A percentile compares a stretch with the other conserved stretches of the same genome.
phyloP scores from a whole-genome alignment of 92 coral and sea anemone species.

The Ricordea florida region DNA sequence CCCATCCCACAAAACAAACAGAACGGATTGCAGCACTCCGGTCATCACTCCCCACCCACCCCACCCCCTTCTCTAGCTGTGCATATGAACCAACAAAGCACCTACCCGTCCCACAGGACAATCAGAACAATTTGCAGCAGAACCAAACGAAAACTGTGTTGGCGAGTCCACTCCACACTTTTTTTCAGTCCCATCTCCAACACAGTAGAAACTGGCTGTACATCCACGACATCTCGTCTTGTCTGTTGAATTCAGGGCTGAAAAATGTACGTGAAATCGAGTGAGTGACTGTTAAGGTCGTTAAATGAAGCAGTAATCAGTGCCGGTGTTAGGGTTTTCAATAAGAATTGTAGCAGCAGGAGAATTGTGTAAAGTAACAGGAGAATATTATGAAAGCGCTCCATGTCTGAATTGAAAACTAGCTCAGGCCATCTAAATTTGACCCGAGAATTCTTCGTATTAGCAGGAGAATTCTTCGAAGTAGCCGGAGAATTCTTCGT shows the following conservation, averaged over 20 bases:
- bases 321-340: not conserved
- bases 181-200: constrained; percentile 90
- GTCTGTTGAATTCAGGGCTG: constrained; percentile 67
- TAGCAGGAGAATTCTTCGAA: no score
- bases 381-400: no score
- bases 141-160: constrained; percentile 89
- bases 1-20: constrained; percentile 83
- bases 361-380: no score
- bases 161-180: constrained; percentile 77
- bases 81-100: not conserved
- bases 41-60: not conserved
- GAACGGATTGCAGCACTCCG: constrained; percentile 53
- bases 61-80: not conserved
- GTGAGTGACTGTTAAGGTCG: not conserved
- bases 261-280: not conserved
- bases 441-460: no score
- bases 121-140: constrained; percentile 67
- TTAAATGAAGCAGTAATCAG: not conserved
- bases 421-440: no score
- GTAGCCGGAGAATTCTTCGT: no score
- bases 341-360: no score
- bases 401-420: no score
- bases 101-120: constrained; percentile 98
- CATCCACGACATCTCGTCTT: constrained; percentile 96
- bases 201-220: constrained; percentile 80